Evolutionary conservation across 2,888 invertebrate species (phyloP).

Genomic region (Eristalis tenax): DNA sequence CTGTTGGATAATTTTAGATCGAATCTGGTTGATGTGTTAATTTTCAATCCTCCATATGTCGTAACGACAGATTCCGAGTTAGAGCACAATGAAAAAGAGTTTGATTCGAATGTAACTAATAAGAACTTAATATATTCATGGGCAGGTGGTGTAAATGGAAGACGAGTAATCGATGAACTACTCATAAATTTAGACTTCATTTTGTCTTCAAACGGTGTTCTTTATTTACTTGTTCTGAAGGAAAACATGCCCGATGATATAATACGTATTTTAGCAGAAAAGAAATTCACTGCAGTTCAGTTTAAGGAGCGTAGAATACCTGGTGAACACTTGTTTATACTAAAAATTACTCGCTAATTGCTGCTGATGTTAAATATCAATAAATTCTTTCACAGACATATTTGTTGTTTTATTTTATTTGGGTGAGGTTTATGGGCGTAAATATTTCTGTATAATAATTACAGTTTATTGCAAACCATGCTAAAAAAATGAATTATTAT

Average conservation of each 20-base stretch:
- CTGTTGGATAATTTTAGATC: constrained; percentile 83
- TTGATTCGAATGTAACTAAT: constrained; percentile 50
- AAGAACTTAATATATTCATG: constrained; percentile 81
- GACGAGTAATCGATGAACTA: constrained; percentile 89
- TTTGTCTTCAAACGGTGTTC: constrained; percentile 88
- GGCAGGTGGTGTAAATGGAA: constrained; percentile 90
- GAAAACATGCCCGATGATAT: constrained; percentile 93
- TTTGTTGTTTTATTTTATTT: not conserved
- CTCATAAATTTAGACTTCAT: constrained; percentile 87
- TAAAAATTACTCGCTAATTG: constrained; percentile 84
- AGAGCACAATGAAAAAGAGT: constrained; percentile 73
- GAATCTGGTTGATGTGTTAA: constrained; percentile 89
- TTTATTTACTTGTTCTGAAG: constrained; percentile 93
- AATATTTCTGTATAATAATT: too few species aligned
- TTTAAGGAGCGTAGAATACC: constrained; percentile 90
- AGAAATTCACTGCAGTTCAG: constrained; percentile 84
- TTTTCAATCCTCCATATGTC: constrained; percentile 99
- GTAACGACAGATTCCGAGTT: constrained; percentile 91
- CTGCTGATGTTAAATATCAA: not conserved
- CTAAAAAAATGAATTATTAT: too few species aligned
- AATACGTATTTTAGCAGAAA: constrained; percentile 83
- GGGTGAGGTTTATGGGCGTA: too few species aligned
- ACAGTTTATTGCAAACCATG: too few species aligned
- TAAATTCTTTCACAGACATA: constrained; percentile 10
- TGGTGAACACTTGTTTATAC: constrained; percentile 92